Evolutionary conservation across 2,888 invertebrate genomes (phyloP).

Genomic region (Fragum fragum): DNA sequence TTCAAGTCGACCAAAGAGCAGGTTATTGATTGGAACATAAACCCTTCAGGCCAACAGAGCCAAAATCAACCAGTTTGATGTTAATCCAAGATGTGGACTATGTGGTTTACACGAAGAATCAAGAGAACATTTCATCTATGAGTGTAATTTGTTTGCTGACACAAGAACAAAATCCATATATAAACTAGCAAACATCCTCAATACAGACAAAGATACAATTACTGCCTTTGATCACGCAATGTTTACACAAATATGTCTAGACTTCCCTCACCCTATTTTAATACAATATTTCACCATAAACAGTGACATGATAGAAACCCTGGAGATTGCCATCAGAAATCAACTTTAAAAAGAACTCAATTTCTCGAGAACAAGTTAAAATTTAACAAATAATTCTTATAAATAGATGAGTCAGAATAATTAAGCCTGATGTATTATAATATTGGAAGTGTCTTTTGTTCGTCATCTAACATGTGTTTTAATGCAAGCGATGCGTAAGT

Average conservation of each 20-base stretch:
- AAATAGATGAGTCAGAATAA: no score
- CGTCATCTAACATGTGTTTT: no score
- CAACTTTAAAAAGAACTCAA: background rate
- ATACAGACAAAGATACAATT: background rate
- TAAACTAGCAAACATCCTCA: background rate
- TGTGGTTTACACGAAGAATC: background rate
- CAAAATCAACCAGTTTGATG: background rate
- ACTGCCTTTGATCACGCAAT: background rate
- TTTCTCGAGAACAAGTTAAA: no score
- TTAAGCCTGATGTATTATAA: no score
- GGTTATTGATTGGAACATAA: background rate
- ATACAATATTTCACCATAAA: no score
- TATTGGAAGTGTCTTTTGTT: no score
- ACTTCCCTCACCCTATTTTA: background rate
- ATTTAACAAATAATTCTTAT: no score
- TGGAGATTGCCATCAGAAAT: background rate
- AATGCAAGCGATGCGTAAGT: no score
- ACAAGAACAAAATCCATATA: background rate
- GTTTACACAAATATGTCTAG: background rate
- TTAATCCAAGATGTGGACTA: background rate
- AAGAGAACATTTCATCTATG: slow-evolving; percentile 11
- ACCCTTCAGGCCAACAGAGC: slow-evolving; percentile 2
- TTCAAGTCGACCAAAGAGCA: background rate
- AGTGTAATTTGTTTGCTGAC: background rate
- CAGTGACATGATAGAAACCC: background rate